Base-by-base conservation (phyloP, 2,797 vertebrate genomes). In the Chrysocyon brachyurus region DNA sequence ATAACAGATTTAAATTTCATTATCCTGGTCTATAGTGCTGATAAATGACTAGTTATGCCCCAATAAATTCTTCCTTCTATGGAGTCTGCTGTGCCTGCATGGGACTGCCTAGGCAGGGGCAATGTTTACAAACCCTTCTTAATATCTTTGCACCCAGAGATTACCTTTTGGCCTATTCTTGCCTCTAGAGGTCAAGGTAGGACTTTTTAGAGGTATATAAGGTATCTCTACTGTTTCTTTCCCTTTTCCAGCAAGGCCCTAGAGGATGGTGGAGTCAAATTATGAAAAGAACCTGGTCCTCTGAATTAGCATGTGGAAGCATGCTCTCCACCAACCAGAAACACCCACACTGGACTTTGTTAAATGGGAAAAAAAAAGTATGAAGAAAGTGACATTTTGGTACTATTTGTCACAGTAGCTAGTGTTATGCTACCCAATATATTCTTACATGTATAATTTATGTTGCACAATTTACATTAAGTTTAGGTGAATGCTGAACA, bases 221-320 rank as follows among this genome's bases (percentile, higher is more conserved):
- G 31, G 10, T 24, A 75, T 78, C 66, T 88, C 31, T 77, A 22
- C 4, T 86, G 2, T 16, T 54, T 79, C 4, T 88, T 77, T 84
- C 54, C 26, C 17, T 87, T 81, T 90, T 33, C 19, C 15, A 72
- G 31, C 7, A 82, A 87, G 52, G 16, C 26, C 15, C 5, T 28
- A 61, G 33, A 19, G 2, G 9, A 17, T 89, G 57, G 73, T 26
- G 12, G 33, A 91, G 8, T 33, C 31, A 68, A 21, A 77, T 31
- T 68, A 63, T 46, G 54, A 77, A 79, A 82, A 90, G 31, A 77
- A 90, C 28, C n/a, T 49, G 33, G n/a, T 54, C 63, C 14, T 88
- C 79, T 96, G 73, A 95, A 82, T 87, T 56, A 77, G n/a, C 10
- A 63, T 33, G 36, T 90, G 17, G 40, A 90, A 82, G 22, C 9